Conservation (phyloP, 2,888 invertebrate species). For the Amiota mariae region DNA sequence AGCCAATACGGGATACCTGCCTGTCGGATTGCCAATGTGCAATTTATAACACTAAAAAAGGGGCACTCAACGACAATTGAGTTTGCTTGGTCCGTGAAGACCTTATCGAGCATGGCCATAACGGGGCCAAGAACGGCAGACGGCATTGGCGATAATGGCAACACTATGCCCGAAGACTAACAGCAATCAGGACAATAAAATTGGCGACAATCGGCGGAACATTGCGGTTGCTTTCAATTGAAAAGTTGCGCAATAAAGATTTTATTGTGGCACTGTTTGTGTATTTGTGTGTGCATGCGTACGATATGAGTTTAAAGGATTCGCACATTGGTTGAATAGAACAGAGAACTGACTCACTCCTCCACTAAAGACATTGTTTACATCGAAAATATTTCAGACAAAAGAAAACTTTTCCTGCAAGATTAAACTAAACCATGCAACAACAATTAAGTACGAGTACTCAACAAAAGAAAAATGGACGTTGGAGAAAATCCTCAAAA, state of each 20-base stretch:
- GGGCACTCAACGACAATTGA: no score
- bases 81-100: no score
- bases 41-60: constrained; percentile 58
- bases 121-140: constrained; percentile 54
- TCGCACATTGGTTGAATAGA: not conserved
- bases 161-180: constrained; percentile 49
- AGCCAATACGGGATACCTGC: constrained; percentile 41
- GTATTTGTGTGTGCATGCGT: not conserved
- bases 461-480: no score
- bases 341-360: no score
- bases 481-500: no score
- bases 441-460: no score
- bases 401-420: no score
- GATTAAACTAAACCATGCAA: no score
- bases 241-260: constrained; percentile 44
- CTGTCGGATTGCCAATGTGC: constrained; percentile 53
- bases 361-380: no score
- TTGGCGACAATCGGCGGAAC: constrained; percentile 59
- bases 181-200: constrained; percentile 56
- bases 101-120: no score
- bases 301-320: constrained; percentile 7
- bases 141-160: constrained; percentile 33
- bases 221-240: constrained; percentile 53
- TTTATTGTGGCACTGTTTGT: not conserved
- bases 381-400: no score